phyloP scores from a whole-genome alignment of 1,140 invertebrate genomes.

The Rhopalosiphum maidis region DNA sequence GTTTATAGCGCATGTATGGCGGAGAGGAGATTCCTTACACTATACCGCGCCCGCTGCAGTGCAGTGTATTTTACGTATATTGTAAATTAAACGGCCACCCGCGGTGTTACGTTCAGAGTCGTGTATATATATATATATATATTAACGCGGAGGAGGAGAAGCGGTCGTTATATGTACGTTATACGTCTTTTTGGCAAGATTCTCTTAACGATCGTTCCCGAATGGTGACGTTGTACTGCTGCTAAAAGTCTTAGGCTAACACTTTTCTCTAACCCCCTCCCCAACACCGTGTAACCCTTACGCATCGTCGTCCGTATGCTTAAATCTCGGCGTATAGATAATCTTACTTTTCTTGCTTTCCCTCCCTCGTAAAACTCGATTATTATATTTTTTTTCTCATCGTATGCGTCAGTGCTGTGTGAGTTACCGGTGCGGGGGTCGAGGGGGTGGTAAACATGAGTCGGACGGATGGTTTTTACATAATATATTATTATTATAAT shows the following conservation, averaged over 20 bases:
- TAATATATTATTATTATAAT: conserved; percentile 7
- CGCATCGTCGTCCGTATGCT: not conserved
- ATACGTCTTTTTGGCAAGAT: conserved; percentile 28
- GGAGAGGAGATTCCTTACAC: not conserved
- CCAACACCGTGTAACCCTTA: not conserved
- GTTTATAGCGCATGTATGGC: not conserved
- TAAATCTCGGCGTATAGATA: not conserved
- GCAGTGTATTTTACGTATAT: conserved; percentile 37
- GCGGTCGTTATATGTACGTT: not conserved
- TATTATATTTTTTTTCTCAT: not conserved
- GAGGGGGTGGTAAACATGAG: not conserved
- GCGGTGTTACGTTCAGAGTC: conserved; percentile 27
- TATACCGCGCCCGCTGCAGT: not conserved
- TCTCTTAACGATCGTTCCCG: not conserved
- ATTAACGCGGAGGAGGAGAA: not conserved
- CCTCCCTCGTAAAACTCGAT: not conserved
- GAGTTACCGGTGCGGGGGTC: not conserved
- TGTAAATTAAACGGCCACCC: conserved; percentile 57
- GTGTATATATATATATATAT: not conserved
- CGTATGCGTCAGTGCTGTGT: too few species aligned
- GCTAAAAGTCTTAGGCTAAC: not conserved
- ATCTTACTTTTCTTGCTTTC: not conserved
- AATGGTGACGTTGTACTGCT: not conserved
- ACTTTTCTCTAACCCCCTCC: not conserved
- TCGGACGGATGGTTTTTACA: not conserved